Base-by-base conservation (phyloP, 23 tunicate species). In the Styela plicata region DNA sequence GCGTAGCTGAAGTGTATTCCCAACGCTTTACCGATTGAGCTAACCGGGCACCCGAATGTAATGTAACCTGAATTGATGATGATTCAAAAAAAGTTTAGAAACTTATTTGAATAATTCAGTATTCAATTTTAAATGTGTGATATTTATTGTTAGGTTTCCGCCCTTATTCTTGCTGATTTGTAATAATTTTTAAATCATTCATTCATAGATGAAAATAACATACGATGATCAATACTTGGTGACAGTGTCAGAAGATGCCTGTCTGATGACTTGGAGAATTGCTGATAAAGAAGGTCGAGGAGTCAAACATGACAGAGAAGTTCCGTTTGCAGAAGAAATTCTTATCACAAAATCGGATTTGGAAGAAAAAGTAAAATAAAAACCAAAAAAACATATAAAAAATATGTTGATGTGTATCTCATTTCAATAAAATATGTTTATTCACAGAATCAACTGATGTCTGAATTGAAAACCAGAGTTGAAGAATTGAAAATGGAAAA, bases 401-500 rank as follows among this genome's bases (percentile, higher is more conserved):
- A 73, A 73, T 73, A 33, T 3, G 13, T 13, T 73, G 25, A 33
- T 33, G 37, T 3, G 31, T 24, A 24, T 73, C 24, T 73, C 7
- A 13, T 5, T 5, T 63, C 71, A 5, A 5, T 7, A 5, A 66
- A 17, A 66, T 66, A 66, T 26, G 7, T 66, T 66, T 25, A 66
- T 71, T 71, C 5, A 33, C 37, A 93, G 98, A 93, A 93, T 63
- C 98, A 87, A 82, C 82, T 91, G 65, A 96, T 92, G 93, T 69
- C 94, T 44, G 99, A 96, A 85, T 69, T 96, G 84, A 91, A 92
- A 78, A 96, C 99, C 2, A 63, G 99, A 37, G 99, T 96, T 24
- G 99, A 96, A 57, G 99, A 96, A 61, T 68, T 96, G 66, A 96
- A 96, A 82, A 96, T 96, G 99, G 99, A 96, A 74, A 96, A 96